These are phyloP conservation scores for Synanthedon formicaeformis DNA, from an alignment of 2,888 invertebrate genomes.

Conservation along the genomic window DNA sequence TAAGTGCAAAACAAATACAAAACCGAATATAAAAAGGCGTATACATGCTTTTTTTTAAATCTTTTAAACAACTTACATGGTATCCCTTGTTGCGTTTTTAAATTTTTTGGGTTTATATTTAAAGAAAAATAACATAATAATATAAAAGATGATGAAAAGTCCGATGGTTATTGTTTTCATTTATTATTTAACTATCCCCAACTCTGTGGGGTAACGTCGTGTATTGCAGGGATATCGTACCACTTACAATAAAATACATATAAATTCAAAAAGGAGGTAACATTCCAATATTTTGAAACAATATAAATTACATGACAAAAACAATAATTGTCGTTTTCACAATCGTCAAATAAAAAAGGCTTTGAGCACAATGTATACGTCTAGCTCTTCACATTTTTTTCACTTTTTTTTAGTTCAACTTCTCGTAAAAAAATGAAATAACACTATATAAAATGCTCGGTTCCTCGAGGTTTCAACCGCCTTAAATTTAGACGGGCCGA, in stretches of 20 bases:
- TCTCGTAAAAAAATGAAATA: too few species aligned
- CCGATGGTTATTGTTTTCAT: conserved; percentile 32
- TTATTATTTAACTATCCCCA: conserved; percentile 61
- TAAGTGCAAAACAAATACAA: background rate
- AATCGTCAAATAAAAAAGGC: too few species aligned
- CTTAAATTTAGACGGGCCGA: too few species aligned
- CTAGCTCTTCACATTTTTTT: too few species aligned
- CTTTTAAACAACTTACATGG: conserved; percentile 32
- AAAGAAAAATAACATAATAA: conserved; percentile 6
- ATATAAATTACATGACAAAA: conserved; percentile 27
- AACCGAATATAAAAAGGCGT: background rate
- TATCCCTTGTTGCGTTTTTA: conserved; percentile 36
- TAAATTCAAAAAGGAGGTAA: conserved; percentile 62
- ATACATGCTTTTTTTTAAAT: background rate
- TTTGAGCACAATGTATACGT: too few species aligned
- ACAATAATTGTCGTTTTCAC: background rate
- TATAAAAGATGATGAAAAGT: conserved; percentile 11
- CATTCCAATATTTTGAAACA: conserved; percentile 51
- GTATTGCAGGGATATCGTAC: conserved; percentile 53
- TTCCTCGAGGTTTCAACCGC: too few species aligned
- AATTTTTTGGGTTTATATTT: conserved; percentile 2
- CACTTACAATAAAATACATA: conserved; percentile 44
- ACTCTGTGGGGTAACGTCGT: conserved; percentile 35
- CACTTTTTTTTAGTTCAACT: too few species aligned
- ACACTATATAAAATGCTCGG: too few species aligned